Evolutionary conservation across 2,888 invertebrate genomes (phyloP).

Genomic region (Ischnus inquisitorius): DNA sequence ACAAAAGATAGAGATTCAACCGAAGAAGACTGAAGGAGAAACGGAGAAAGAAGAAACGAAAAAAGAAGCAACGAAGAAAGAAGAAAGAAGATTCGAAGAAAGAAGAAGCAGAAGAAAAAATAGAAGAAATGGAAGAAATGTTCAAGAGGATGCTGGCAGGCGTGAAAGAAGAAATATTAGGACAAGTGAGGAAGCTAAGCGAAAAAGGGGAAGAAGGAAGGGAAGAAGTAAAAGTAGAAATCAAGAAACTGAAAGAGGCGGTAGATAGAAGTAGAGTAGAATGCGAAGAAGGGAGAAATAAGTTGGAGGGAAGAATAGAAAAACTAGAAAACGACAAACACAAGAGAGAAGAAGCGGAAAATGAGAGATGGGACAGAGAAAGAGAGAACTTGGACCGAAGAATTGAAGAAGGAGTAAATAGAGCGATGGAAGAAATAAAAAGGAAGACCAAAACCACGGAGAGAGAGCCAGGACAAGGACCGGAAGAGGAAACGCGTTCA

Average conservation of each 20-base stretch:
- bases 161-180: background rate
- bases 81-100: too few relatives aligned
- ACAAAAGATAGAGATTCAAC: too few relatives aligned
- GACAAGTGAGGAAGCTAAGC: background rate
- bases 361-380: background rate
- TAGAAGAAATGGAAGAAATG: conserved; percentile 7
- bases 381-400: background rate
- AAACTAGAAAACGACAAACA: too few relatives aligned
- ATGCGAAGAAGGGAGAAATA: background rate
- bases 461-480: too few relatives aligned
- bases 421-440: too few relatives aligned
- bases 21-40: too few relatives aligned
- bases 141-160: background rate
- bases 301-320: background rate
- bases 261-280: background rate
- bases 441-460: too few relatives aligned
- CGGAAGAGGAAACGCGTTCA: too few relatives aligned
- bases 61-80: too few relatives aligned
- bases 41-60: too few relatives aligned
- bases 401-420: too few relatives aligned
- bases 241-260: background rate
- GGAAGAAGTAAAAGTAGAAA: background rate
- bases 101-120: background rate
- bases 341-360: background rate
- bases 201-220: background rate